Base-by-base conservation (phyloP, 1,140 invertebrate species). In the Drosophila mayri region DNA sequence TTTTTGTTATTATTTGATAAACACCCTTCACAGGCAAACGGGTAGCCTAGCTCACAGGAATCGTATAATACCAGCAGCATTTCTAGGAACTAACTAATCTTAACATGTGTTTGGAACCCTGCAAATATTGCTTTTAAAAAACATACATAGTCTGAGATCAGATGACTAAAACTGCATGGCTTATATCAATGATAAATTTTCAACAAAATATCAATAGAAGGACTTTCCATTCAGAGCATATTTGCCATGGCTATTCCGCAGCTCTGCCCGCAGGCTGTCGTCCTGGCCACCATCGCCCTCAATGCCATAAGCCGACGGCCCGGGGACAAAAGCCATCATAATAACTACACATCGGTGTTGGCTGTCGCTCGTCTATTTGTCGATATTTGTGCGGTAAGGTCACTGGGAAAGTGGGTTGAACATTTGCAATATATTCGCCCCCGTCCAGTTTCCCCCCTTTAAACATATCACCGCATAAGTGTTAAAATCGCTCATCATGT, bases 401-500 rank as follows among this genome's bases (percentile, higher is more conserved):
- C 66, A 60, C 57, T 73, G 68, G 68, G 60, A 88, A 83, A 88
- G 72, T 82, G 76, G 79, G 83, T 80, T 87, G 80, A 88, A 87
- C 79, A 83, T 71, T 73, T 88, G 84, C 76, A 88, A 71, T 67
- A 87, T 88, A 77, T 61, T 54, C 50, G 57, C 49, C 46, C 37
- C 37, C 20, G 28, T 6, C 25, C 28, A 9, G 25, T 11, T 3
- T 2, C 5, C 40, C 38, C 62, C 81, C 77, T 84, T 84, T 83
- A 88, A 87, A 88, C 81, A 79, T 88, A 79, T 76, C 72, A 79
- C 58, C 72, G 52, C 76, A 70, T 65, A 87, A 87, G 85, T 90
- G 84, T 84, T 88, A 84, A 87, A 90, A 87, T 87, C 85, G 80
- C 84, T 87, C 80, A 90, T 80, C 76, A 75, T 87, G 67, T 90